A percentile compares a stretch with the other conserved stretches of the same genome.
Evolutionary conservation across 2,113 vertebrate species (phyloP).

Genomic region (Podarcis cretensis): DNA sequence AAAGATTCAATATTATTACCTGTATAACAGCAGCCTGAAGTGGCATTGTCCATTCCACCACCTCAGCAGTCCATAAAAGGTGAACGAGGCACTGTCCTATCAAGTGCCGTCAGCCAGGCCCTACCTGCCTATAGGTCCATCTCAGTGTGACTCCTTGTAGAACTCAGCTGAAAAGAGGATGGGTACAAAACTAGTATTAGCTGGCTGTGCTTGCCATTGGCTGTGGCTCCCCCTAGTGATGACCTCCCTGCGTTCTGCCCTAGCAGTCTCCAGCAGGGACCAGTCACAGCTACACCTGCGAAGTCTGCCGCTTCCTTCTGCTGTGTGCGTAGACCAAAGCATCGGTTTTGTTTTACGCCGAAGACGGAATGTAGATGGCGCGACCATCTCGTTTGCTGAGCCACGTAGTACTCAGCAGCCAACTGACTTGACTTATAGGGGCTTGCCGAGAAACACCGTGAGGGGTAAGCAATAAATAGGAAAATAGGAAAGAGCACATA

Average conservation of each 20-base stretch:
- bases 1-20: neutral
- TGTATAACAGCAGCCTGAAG: neutral
- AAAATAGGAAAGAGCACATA: constrained; percentile 73
- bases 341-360: neutral
- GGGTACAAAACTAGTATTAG: too few species aligned
- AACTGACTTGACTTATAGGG: constrained; percentile 3
- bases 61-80: too few species aligned
- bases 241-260: too few species aligned
- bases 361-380: neutral
- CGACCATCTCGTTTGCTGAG: constrained; percentile 6
- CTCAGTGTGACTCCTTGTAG: too few species aligned
- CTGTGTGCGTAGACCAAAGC: neutral
- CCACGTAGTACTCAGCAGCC: constrained; percentile 1
- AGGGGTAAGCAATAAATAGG: constrained; percentile 76
- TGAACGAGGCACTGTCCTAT: too few species aligned
- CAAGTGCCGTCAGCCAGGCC: too few species aligned
- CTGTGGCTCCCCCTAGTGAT: too few species aligned
- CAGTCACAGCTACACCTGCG: too few species aligned
- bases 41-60: neutral
- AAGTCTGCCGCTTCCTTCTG: neutral
- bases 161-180: too few species aligned
- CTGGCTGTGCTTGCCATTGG: too few species aligned
- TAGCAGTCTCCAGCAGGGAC: too few species aligned
- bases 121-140: too few species aligned
- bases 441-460: constrained; percentile 64